Percentiles rank a stretch among this genome's conserved stretches.
phyloP scores from a whole-genome alignment of 1,140 invertebrate genomes.

The Choristoneura fumiferana region DNA sequence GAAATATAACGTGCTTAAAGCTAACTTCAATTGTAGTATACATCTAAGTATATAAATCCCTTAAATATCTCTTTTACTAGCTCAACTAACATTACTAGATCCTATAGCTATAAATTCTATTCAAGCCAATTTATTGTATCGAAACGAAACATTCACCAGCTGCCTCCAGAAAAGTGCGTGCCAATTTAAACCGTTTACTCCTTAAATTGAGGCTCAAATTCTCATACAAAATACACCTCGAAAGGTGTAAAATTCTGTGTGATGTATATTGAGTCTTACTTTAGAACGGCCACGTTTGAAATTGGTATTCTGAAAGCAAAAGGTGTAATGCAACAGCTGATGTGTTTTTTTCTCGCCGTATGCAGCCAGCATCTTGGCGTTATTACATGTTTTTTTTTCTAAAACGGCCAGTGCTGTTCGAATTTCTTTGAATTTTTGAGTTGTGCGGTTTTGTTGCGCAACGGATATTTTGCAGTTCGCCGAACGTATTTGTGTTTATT shows the following conservation, averaged over 20 bases:
- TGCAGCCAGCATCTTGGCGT: slow-evolving; percentile 11
- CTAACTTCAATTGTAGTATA: too few relatives aligned
- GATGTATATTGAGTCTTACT: slow-evolving; percentile 4
- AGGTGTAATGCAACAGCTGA: slow-evolving; percentile 22
- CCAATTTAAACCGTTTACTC: neutral
- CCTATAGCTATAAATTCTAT: too few relatives aligned
- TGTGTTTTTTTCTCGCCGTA: slow-evolving; percentile 18
- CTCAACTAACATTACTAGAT: too few relatives aligned
- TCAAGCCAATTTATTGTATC: slow-evolving; percentile 1
- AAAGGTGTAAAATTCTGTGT: slow-evolving; percentile 2
- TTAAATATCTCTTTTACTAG: too few relatives aligned
- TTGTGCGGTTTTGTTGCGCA: slow-evolving; percentile 11
- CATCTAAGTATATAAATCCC: too few relatives aligned
- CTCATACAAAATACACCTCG: neutral
- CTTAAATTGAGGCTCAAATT: neutral
- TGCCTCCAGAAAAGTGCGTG: neutral
- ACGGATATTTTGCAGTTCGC: neutral
- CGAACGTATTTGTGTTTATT: too few relatives aligned
- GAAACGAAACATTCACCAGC: neutral
- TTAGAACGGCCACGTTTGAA: neutral
- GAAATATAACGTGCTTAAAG: too few relatives aligned
- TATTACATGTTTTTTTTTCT: neutral
- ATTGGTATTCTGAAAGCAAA: neutral
- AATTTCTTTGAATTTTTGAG: neutral
- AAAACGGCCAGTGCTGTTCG: slow-evolving; percentile 7